Evolutionary conservation across 2,888 invertebrate species (phyloP), one percentile per base, ranked within the genome.

Genomic region (Trissolcus brochymenae): DNA sequence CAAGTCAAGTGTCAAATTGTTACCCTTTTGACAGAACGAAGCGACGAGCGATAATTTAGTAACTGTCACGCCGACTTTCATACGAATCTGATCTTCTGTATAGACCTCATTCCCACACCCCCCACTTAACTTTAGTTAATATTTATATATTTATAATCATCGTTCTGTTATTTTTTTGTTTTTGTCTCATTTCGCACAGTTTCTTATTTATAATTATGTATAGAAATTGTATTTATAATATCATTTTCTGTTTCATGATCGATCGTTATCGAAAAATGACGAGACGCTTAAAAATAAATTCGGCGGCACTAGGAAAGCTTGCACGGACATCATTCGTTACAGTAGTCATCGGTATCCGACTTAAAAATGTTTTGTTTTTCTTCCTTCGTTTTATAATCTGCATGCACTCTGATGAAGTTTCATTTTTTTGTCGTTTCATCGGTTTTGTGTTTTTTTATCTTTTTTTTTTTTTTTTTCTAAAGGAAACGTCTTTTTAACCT

Each of bases 291-390:
- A 78, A 67, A 67, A 53, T 79, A 51, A 78, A 66, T 77, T 81
- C 77, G 84, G 88, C 88, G 87, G 87, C 88, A 88, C 88, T 87
- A 87, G 84, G 85, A 77, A 88, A 88, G 88, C 88, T 88, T 88
- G 88, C 88, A 88, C 88, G 88, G 88, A 87, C 88, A 88, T 87
- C 84, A 85, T 86, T 86, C 84, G 83, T 82, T 85, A 84, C 81
- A 76, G 76, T 71, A 68, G 65, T 71, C 71, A 76, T 79, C 35
- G 53, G 67, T 79, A 68, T 71, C 73, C 60, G 67, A 74, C 64
- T 71, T 57, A 56, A 60, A 68, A 73, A 77, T 54, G 66, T 72
- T 51, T 13, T 57, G n/a, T 49, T 78, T 74, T 80, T 57, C 57
- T 65, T 76, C 56, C 72, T 68, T 70, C 60, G 60, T 61, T 19